Evolutionary conservation across 1,140 invertebrate species (phyloP).

Genomic region (Saccostrea cuccullata): DNA sequence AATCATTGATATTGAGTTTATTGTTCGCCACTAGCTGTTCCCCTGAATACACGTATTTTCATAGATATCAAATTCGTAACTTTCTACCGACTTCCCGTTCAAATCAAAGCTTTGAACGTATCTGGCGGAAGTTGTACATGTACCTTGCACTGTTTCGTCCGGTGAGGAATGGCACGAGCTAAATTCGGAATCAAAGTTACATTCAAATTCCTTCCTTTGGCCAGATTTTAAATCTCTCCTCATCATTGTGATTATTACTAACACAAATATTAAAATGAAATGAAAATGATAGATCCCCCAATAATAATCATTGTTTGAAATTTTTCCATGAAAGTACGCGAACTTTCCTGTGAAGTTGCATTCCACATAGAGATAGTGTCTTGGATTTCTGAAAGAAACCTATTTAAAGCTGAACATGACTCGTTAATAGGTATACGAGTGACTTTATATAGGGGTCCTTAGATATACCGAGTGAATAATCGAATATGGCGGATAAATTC

Average conservation of each 20-base stretch:
- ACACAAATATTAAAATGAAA: neutral
- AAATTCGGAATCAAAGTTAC: conserved; percentile 30
- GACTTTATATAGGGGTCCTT: no score
- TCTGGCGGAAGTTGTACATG: neutral
- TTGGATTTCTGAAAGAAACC: no score
- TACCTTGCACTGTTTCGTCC: neutral
- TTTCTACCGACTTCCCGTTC: neutral
- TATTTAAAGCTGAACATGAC: no score
- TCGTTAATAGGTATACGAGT: no score
- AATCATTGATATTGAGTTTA: no score
- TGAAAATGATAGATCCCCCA: neutral
- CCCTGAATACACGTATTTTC: neutral
- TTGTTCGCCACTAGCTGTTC: neutral
- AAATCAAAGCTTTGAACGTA: neutral
- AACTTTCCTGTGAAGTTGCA: neutral
- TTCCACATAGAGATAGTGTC: neutral
- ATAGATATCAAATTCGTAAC: neutral
- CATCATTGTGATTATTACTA: neutral
- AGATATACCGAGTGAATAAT: no score
- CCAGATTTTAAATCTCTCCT: neutral
- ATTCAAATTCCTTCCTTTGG: neutral
- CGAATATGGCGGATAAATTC: no score
- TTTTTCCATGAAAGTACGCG: neutral
- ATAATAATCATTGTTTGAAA: neutral
- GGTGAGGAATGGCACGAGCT: neutral